Evolutionary conservation across 2,797 vertebrate species (phyloP), one percentile per base, ranked within the genome.

Genomic region (Micrastur ruficollis): DNA sequence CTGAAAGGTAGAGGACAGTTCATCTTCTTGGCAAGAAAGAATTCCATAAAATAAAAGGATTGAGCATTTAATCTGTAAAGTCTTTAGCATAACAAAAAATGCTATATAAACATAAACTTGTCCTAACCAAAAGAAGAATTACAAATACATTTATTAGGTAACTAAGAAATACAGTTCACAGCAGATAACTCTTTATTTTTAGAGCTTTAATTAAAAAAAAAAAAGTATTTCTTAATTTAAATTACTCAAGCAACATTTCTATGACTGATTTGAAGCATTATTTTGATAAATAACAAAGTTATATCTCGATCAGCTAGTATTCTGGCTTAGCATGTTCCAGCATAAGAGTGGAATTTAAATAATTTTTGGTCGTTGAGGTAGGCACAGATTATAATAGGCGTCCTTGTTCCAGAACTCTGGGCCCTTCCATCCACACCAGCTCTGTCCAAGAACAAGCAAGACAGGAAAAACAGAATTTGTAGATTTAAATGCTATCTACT

Each of bases 361-460:
- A 91, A 84, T 85, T 94, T 97, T 98, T 26, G 99, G 99, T 96
- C 98, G 98, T 81, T 99, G 99, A 95, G 99, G 99, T 97, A 99
- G 98, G 97, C 99, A 99, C 42, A 99, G 98, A 91, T 99, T 99
- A 84, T 99, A 99, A 97, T 99, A 99, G 3, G 99, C 99, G 1
- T 98, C 98, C 95, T 99, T 99, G 97, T 98, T 99, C 99, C 99
- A 99, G 81, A 99, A 99, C 44, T 99, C 99, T 0, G 98, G 98
- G 76, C 99, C 99, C 95, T 99, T 99, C 99, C 99, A 99, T 94
- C 99, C 99, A 96, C 99, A 99, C 99, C 99, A 99, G 76, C 99
- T 99, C 99, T 99, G 93, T 66, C 78, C 66, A 95, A 88, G 49
- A 83, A 47, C 74, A 86, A 96, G 88, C 38, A 75, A 79, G 74